Evolutionary conservation across 2,888 invertebrate genomes (phyloP).

Genomic region (Metalampra italica): DNA sequence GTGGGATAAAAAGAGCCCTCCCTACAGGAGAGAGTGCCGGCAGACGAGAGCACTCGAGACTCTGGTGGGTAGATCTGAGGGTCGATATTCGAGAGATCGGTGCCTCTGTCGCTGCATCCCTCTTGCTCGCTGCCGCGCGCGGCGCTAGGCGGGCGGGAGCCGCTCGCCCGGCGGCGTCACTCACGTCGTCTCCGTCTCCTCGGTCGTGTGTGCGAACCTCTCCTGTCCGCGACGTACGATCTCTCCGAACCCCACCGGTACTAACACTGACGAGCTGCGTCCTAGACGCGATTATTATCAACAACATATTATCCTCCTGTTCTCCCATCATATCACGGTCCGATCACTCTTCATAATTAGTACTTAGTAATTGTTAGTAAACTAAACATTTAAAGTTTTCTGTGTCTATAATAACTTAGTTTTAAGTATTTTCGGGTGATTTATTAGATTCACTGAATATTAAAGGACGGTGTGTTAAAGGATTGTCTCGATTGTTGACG

Average conservation of each 20-base stretch:
- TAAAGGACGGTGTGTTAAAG: conserved; percentile 45
- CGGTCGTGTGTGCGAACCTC: conserved; percentile 71
- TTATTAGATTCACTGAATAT: conserved; percentile 40
- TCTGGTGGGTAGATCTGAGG: conserved; percentile 64
- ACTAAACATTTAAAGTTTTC: conserved; percentile 16
- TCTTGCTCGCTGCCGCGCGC: conserved; percentile 61
- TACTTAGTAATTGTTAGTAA: not conserved
- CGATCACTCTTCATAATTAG: conserved; percentile 15
- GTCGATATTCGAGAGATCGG: conserved; percentile 65
- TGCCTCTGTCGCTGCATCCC: conserved; percentile 67
- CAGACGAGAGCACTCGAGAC: conserved; percentile 67
- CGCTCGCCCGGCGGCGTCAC: conserved; percentile 61
- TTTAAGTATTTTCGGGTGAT: conserved; percentile 27
- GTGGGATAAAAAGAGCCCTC: conserved; percentile 53
- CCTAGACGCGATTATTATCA: conserved; percentile 37
- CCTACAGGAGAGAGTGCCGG: conserved; percentile 61
- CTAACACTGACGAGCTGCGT: conserved; percentile 54
- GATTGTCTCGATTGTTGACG: conserved; percentile 62
- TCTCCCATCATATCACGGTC: conserved; percentile 25
- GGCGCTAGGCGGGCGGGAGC: conserved; percentile 68
- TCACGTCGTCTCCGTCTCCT: conserved; percentile 72
- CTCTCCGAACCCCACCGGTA: conserved; percentile 66
- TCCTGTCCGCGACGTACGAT: conserved; percentile 72
- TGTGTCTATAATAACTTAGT: conserved; percentile 24
- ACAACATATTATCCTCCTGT: conserved; percentile 33